A percentile compares a stretch with the other conserved stretches of the same genome.
These are phyloP conservation scores for Epinotia bilunana DNA, from an alignment of 2,888 invertebrate genomes.

Conservation along the genomic window DNA sequence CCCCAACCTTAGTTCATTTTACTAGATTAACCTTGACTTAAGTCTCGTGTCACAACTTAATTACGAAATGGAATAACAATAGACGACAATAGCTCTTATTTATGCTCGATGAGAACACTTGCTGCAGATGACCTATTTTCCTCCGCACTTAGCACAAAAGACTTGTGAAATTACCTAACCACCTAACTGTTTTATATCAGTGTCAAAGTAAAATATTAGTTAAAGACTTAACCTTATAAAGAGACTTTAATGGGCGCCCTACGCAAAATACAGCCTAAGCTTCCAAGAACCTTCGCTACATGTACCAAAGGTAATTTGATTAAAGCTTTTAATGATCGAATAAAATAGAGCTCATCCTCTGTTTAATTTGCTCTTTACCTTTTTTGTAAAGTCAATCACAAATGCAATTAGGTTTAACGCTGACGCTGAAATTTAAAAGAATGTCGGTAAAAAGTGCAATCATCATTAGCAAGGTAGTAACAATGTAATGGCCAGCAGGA, in stretches of 20 bases:
- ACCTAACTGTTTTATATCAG: slow-evolving; percentile 6
- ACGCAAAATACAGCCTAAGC: slow-evolving; percentile 49
- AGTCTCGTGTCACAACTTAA: slow-evolving; percentile 15
- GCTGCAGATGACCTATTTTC: slow-evolving; percentile 18
- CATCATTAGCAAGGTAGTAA: slow-evolving; percentile 66
- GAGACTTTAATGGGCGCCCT: slow-evolving; percentile 54
- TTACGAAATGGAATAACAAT: slow-evolving; percentile 38
- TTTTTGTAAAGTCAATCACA: slow-evolving; percentile 34
- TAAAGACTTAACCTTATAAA: slow-evolving; percentile 48
- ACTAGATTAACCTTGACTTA: slow-evolving; percentile 28
- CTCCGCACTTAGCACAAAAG: slow-evolving; percentile 7
- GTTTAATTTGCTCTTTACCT: slow-evolving; percentile 27
- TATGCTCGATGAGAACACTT: slow-evolving; percentile 19
- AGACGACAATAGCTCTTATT: slow-evolving; percentile 32
- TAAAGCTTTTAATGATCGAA: slow-evolving; percentile 20
- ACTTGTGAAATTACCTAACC: slow-evolving; percentile 31
- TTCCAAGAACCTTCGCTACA: slow-evolving; percentile 47
- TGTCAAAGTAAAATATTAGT: slow-evolving; percentile 34
- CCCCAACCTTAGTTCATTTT: not conserved
- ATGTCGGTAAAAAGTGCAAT: slow-evolving; percentile 61
- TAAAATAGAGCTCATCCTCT: slow-evolving; percentile 23
- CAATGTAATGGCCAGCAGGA: slow-evolving; percentile 88
- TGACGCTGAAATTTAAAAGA: slow-evolving; percentile 47
- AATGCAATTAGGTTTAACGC: slow-evolving; percentile 39
- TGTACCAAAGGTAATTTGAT: slow-evolving; percentile 15